Evolutionary conservation across 2,113 vertebrate species (phyloP), one percentile per base, ranked within the genome.

Genomic region (Trematomus loennbergii): DNA sequence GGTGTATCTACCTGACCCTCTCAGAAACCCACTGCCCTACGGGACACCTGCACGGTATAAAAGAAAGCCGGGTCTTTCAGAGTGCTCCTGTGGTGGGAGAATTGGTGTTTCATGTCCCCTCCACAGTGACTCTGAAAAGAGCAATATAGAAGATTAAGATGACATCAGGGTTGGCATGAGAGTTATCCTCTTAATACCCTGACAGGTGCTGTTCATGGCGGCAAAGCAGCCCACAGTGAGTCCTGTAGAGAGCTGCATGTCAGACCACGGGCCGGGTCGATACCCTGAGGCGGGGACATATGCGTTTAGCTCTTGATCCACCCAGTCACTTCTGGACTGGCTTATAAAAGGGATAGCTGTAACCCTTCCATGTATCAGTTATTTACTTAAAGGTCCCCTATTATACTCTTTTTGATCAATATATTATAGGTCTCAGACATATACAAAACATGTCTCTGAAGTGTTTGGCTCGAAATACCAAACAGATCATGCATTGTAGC

Each of bases 201-300:
- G 87, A 79, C 89, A 80, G 84, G 82, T 88, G 90, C 67, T 36
- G 71, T 62, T 81, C 45, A 1, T 70, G 59, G 79, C 72, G 77
- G 65, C 63, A 17, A 45, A 70, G 50, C 53, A 16, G 52, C 40
- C 72, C 55, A 75, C 61, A 46, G 62, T 3, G 76, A 49, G 64
- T 52, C 78, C 72, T 72, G 43, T 72, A 65, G 75, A 81, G 78
- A 85, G 49, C 49, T 57, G 67, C 13, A 9, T 49, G 67, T 46
- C 69, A 10, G 65, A n/a, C 15, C 40, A 25, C 36, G 16, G 67
- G 70, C 40, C 46, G 67, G 82, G 77, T 79, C 18, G 22, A 52
- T 66, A 40, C 82, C 82, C 73, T 84, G 68, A 78, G 74, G 74
- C 17, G 61, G 61, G n/a, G 25, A 66, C 87, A 80, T 84, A 82